Evolutionary conservation across 2,888 invertebrate genomes (phyloP).

Genomic region (Eurytoma californica): DNA sequence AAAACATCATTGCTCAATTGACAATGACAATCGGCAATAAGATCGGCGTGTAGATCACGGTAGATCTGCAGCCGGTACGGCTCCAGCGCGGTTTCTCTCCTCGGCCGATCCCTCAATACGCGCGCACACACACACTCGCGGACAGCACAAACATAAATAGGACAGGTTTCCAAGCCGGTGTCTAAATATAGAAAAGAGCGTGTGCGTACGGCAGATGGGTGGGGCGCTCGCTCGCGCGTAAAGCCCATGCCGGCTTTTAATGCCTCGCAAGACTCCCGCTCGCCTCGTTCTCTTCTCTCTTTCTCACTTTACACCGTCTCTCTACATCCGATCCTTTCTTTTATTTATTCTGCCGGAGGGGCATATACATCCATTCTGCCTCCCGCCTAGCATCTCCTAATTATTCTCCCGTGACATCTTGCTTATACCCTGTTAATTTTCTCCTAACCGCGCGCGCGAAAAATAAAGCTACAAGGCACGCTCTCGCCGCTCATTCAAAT

Average conservation of each 20-base stretch:
- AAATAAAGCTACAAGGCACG: too few species aligned
- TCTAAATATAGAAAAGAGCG: slow-evolving; percentile 68
- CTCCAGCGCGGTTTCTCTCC: slow-evolving; percentile 23
- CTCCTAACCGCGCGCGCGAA: too few species aligned
- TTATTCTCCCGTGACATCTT: slow-evolving; percentile 44
- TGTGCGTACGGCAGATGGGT: slow-evolving; percentile 53
- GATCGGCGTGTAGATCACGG: slow-evolving; percentile 24
- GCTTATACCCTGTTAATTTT: not conserved
- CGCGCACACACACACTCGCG: slow-evolving; percentile 10
- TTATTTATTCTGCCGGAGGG: too few species aligned
- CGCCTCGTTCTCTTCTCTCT: slow-evolving; percentile 46
- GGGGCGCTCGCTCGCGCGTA: slow-evolving; percentile 48
- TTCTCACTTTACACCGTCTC: not conserved
- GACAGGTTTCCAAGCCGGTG: slow-evolving; percentile 67
- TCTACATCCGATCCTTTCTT: not conserved
- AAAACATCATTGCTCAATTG: too few species aligned
- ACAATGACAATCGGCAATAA: not conserved
- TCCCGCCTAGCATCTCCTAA: slow-evolving; percentile 33
- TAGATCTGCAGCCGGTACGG: slow-evolving; percentile 2
- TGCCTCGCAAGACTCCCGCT: not conserved
- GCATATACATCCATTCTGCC: not conserved
- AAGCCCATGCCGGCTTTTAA: not conserved
- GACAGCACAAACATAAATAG: slow-evolving; percentile 64
- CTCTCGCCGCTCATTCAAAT: too few species aligned
- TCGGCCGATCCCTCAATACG: too few species aligned